Evolutionary conservation across 2,113 vertebrate genomes (phyloP).

Genomic region (Ceyx melanurus): DNA sequence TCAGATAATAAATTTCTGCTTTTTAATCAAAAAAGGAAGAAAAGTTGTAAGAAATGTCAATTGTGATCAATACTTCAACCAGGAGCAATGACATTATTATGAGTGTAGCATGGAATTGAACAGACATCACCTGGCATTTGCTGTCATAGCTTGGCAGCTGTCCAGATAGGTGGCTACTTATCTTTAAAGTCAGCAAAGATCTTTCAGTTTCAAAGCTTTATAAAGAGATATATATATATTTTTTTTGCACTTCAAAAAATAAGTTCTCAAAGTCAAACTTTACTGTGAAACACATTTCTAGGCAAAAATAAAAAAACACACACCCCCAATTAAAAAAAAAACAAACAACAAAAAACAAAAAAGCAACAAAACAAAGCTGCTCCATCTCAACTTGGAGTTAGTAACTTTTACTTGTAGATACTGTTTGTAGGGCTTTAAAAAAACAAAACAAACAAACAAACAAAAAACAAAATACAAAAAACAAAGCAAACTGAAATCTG

Average conservation of each 20-base stretch:
- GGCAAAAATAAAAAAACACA: background rate
- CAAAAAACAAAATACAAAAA: too few species aligned
- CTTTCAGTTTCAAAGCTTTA: background rate
- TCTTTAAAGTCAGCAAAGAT: background rate
- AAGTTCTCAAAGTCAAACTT: background rate
- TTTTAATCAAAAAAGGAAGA: conserved; percentile 12
- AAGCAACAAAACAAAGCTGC: background rate
- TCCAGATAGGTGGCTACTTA: background rate
- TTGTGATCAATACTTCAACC: conserved; percentile 22
- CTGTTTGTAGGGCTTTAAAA: background rate
- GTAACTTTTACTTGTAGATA: background rate
- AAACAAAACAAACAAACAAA: too few species aligned
- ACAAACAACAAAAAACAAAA: too few species aligned
- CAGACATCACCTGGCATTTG: conserved; percentile 18
- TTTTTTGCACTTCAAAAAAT: background rate
- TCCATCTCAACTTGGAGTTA: background rate
- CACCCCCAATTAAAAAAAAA: too few species aligned
- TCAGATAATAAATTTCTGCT: background rate
- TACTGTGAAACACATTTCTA: background rate
- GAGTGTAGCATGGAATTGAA: background rate
- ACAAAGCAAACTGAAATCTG: background rate
- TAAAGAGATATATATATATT: too few species aligned
- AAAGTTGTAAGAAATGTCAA: background rate
- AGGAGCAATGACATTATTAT: conserved; percentile 3
- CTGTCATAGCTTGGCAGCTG: background rate